Percentiles rank a stretch among this genome's conserved stretches.
Evolutionary conservation across 2,888 invertebrate genomes (phyloP).

Genomic region (Lasioglossum lativentre): DNA sequence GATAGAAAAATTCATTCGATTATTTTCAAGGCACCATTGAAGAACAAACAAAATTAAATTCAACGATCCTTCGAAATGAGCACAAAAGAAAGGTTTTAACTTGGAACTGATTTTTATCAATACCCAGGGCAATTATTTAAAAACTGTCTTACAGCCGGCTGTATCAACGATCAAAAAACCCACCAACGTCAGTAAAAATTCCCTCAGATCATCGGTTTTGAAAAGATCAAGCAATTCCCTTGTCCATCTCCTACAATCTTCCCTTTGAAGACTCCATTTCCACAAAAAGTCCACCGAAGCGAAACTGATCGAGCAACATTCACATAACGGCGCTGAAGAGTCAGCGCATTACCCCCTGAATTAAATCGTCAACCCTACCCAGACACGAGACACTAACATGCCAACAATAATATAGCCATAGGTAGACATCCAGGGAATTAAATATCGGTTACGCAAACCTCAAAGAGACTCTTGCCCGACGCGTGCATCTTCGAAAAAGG

Average conservation of each 20-base stretch:
- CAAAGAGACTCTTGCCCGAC: constrained; percentile 31
- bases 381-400: not conserved
- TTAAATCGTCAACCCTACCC: not conserved
- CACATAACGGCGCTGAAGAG: not conserved
- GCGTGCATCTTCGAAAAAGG: constrained; percentile 41
- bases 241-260: not conserved
- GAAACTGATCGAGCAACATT: not conserved
- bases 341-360: not conserved
- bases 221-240: not conserved
- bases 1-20: too few species aligned
- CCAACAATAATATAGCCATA: not conserved
- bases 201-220: not conserved
- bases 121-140: too few species aligned
- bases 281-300: not conserved
- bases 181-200: not conserved
- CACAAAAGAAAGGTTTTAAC: too few species aligned
- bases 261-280: not conserved
- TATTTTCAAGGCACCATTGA: too few species aligned
- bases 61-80: too few species aligned
- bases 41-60: too few species aligned
- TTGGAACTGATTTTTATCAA: too few species aligned
- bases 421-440: constrained; percentile 37
- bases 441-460: constrained; percentile 47
- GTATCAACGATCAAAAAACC: not conserved
- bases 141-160: not conserved